Conservation (phyloP, 1,140 invertebrate species). For the Arctopsyche grandis region DNA sequence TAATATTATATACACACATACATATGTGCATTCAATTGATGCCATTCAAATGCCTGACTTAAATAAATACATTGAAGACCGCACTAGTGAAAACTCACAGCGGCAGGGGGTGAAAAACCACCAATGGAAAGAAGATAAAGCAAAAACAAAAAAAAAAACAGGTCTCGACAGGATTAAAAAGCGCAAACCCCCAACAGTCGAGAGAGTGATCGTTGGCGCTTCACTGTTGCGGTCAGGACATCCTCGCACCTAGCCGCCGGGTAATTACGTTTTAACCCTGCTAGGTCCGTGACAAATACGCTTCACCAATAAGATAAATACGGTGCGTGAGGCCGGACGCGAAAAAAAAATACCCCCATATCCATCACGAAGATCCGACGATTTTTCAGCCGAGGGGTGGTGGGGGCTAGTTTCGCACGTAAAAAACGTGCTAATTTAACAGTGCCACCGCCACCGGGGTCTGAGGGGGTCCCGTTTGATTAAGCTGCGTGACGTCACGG, state of each 20-base stretch:
- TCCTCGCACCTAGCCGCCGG: slow-evolving; percentile 12
- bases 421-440: slow-evolving; percentile 54
- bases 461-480: slow-evolving; percentile 20
- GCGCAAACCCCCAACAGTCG: not conserved
- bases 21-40: no score
- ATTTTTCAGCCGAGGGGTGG: slow-evolving; percentile 46
- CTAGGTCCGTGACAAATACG: slow-evolving; percentile 48
- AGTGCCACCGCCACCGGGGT: slow-evolving; percentile 41
- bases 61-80: no score
- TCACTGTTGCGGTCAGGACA: slow-evolving; percentile 9
- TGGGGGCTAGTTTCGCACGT: not conserved
- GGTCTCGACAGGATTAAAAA: not conserved
- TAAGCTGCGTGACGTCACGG: slow-evolving; percentile 46
- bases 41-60: no score
- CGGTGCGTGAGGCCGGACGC: slow-evolving; percentile 43
- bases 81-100: no score
- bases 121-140: not conserved
- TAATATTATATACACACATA: no score
- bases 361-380: slow-evolving; percentile 54
- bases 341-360: slow-evolving; percentile 47
- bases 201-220: not conserved
- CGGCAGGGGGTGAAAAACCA: no score
- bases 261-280: slow-evolving; percentile 44
- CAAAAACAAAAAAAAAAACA: not conserved
- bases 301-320: slow-evolving; percentile 53